Conservation (phyloP, 2,888 invertebrate genomes). For the Polydrusus cervinus region DNA sequence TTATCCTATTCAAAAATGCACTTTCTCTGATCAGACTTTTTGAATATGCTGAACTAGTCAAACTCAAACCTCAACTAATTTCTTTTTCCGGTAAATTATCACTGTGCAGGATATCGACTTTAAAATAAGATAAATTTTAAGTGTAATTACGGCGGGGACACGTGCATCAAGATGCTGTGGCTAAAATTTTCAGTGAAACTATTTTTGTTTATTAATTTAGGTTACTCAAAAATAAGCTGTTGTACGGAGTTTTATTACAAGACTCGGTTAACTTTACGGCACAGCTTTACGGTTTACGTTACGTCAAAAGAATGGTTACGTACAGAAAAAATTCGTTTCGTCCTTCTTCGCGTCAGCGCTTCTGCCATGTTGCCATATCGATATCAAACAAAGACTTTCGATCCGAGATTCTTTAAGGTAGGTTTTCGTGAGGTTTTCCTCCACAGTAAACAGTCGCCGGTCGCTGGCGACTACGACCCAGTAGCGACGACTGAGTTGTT, state of each 20-base stretch:
- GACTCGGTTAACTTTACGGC: not conserved
- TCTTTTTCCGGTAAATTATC: not conserved
- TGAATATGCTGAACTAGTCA: no score
- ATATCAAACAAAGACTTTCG: no score
- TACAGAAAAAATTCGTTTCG: not conserved
- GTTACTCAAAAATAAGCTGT: constrained; percentile 7
- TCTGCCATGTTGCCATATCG: constrained; percentile 12
- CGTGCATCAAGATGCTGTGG: not conserved
- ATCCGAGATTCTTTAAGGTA: no score
- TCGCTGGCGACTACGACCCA: no score
- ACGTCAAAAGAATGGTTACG: no score
- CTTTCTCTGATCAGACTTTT: constrained; percentile 10
- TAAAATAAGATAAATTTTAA: not conserved
- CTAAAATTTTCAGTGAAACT: constrained; percentile 5
- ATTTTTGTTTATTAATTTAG: constrained; percentile 20
- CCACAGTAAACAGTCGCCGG: no score
- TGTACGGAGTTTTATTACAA: not conserved
- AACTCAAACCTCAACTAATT: no score
- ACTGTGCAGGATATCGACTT: not conserved
- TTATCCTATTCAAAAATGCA: constrained; percentile 14
- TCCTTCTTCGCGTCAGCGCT: not conserved
- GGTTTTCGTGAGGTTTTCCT: no score
- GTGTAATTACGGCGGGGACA: not conserved
- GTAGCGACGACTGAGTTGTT: no score
- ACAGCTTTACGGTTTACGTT: no score